Conservation (phyloP, 2,888 invertebrate genomes). For the Ochropleura plecta region DNA sequence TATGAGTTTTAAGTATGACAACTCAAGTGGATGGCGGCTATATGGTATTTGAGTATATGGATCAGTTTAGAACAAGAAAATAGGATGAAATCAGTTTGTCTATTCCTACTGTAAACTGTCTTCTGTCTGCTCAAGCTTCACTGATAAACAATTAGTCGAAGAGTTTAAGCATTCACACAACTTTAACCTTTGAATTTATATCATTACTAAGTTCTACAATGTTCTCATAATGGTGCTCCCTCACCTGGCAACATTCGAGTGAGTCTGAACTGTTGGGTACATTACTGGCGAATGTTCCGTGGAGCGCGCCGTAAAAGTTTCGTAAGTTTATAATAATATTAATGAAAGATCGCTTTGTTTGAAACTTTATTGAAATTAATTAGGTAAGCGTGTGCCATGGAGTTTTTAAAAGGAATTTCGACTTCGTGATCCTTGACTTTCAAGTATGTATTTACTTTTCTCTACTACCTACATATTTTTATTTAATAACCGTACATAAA, state of each 20-base stretch:
- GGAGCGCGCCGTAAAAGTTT: no score
- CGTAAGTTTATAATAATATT: slow-evolving; percentile 12
- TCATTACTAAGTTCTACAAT: not conserved
- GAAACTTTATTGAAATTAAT: slow-evolving; percentile 19
- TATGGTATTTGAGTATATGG: not conserved
- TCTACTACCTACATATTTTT: not conserved
- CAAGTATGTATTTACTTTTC: not conserved
- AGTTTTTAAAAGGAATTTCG: not conserved
- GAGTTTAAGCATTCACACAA: not conserved
- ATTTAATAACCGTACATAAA: not conserved
- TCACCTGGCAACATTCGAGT: no score
- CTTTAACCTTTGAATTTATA: not conserved
- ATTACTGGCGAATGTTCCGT: no score
- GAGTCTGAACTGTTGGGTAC: no score
- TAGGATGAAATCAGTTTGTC: not conserved
- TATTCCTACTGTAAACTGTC: not conserved
- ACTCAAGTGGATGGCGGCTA: not conserved
- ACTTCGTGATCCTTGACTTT: not conserved
- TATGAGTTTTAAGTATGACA: not conserved
- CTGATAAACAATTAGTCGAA: not conserved
- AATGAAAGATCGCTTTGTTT: slow-evolving; percentile 17
- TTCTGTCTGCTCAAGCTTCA: not conserved
- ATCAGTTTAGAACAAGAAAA: not conserved
- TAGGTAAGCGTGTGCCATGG: not conserved
- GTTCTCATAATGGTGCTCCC: no score